Evolutionary conservation across 2,888 invertebrate genomes (phyloP).

Genomic region (Clostera curtula): DNA sequence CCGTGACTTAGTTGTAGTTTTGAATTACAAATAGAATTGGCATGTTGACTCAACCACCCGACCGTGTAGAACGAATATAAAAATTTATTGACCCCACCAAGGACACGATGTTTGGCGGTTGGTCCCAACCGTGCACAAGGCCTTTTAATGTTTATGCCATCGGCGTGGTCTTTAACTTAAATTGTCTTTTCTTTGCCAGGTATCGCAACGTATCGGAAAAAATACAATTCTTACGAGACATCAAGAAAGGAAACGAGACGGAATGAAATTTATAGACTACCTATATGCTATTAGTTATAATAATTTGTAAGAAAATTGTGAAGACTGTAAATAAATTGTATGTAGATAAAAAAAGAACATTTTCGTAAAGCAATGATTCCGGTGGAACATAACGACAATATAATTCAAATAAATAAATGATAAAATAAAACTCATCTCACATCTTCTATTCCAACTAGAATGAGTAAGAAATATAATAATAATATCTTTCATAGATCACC

Average conservation of each 20-base stretch:
- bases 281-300: slow-evolving; percentile 22
- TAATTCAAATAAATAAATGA: slow-evolving; percentile 23
- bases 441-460: slow-evolving; percentile 6
- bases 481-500: too few relatives aligned
- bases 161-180: too few relatives aligned
- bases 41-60: too few relatives aligned
- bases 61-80: too few relatives aligned
- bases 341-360: slow-evolving; percentile 37
- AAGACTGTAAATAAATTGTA: slow-evolving; percentile 68
- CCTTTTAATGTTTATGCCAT: too few relatives aligned
- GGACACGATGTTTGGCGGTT: too few relatives aligned
- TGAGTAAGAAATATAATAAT: not conserved
- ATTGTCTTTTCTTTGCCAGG: slow-evolving; percentile 30
- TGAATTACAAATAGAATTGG: too few relatives aligned
- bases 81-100: too few relatives aligned
- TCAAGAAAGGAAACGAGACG: slow-evolving; percentile 47
- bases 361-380: slow-evolving; percentile 48
- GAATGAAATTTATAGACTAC: slow-evolving; percentile 49
- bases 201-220: slow-evolving; percentile 38
- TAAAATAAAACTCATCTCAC: slow-evolving; percentile 6
- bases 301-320: slow-evolving; percentile 39
- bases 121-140: too few relatives aligned
- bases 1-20: too few relatives aligned
- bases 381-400: slow-evolving; percentile 71
- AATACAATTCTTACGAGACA: slow-evolving; percentile 37